Conservation (phyloP, 2,113 vertebrate species). For the Chaenogobius annularis region DNA sequence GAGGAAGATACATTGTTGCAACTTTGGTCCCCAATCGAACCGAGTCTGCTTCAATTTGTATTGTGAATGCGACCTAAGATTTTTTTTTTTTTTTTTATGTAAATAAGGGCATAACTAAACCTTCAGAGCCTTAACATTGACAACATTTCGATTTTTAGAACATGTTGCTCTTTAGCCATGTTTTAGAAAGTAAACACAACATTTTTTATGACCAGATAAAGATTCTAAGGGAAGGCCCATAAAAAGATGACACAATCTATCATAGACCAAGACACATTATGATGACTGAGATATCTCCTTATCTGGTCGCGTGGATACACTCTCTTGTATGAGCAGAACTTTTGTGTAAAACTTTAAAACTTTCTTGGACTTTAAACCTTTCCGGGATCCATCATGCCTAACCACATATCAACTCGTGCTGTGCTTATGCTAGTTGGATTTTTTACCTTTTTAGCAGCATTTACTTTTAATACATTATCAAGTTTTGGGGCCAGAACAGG, state of each 20-base stretch:
- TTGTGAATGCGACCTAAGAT: too few relatives aligned
- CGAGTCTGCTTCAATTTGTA: too few relatives aligned
- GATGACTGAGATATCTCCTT: not conserved
- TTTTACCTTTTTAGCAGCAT: slow-evolving; percentile 31
- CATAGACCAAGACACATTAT: not conserved
- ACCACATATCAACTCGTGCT: slow-evolving; percentile 19
- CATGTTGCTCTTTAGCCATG: slow-evolving; percentile 29
- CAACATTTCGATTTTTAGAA: not conserved
- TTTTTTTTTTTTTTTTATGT: too few relatives aligned
- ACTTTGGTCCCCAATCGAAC: too few relatives aligned
- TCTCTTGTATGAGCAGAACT: not conserved
- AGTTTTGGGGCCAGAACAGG: slow-evolving; percentile 51
- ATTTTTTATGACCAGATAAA: slow-evolving; percentile 53
- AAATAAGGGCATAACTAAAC: too few relatives aligned
- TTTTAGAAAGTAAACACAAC: slow-evolving; percentile 16
- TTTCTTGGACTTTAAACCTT: slow-evolving; percentile 30
- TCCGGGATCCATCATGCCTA: slow-evolving; percentile 33
- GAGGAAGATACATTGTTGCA: too few relatives aligned
- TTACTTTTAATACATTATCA: slow-evolving; percentile 53
- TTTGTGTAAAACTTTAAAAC: not conserved
- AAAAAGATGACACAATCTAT: slow-evolving; percentile 45
- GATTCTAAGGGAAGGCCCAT: slow-evolving; percentile 27
- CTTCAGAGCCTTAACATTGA: not conserved
- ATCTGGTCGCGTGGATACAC: not conserved
- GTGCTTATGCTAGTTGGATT: slow-evolving; percentile 55